phyloP scores from a whole-genome alignment of 2,113 vertebrate species.

The Tichodroma muraria region DNA sequence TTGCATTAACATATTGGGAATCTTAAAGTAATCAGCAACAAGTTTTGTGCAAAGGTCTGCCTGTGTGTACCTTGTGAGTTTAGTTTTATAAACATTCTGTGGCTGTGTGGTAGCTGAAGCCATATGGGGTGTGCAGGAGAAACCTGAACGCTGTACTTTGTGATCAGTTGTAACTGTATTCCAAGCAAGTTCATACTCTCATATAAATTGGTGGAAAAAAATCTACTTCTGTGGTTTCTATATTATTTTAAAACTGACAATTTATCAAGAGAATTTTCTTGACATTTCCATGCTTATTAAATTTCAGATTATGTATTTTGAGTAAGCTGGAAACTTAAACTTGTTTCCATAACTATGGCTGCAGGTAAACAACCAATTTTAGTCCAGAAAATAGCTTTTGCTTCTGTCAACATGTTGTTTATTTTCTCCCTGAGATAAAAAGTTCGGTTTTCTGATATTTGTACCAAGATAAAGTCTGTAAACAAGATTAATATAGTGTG shows the following conservation, averaged over 20 bases:
- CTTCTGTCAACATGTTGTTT: conserved; percentile 85
- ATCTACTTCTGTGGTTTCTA: conserved; percentile 43
- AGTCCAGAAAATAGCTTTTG: conserved; percentile 83
- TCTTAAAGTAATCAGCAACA: background rate
- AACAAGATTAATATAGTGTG: conserved; percentile 99
- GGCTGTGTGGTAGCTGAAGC: background rate
- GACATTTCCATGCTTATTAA: conserved; percentile 72
- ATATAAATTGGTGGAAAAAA: conserved; percentile 63
- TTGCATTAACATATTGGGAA: background rate
- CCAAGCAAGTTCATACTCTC: conserved; percentile 55
- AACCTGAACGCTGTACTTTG: background rate
- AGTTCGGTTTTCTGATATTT: conserved; percentile 90
- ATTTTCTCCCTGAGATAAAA: conserved; percentile 83
- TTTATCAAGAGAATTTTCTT: conserved; percentile 65
- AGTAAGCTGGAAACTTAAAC: conserved; percentile 62
- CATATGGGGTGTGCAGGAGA: background rate
- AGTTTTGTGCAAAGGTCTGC: background rate
- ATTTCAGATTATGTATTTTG: conserved; percentile 74
- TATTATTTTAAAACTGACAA: conserved; percentile 60
- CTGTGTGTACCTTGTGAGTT: background rate
- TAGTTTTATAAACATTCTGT: background rate
- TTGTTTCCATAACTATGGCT: conserved; percentile 73
- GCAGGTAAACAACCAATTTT: conserved; percentile 85
- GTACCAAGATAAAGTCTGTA: conserved; percentile 95
- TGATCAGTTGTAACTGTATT: conserved; percentile 49